Base-by-base conservation (phyloP, 2,113 vertebrate species). In the Erpornis zantholeuca region DNA sequence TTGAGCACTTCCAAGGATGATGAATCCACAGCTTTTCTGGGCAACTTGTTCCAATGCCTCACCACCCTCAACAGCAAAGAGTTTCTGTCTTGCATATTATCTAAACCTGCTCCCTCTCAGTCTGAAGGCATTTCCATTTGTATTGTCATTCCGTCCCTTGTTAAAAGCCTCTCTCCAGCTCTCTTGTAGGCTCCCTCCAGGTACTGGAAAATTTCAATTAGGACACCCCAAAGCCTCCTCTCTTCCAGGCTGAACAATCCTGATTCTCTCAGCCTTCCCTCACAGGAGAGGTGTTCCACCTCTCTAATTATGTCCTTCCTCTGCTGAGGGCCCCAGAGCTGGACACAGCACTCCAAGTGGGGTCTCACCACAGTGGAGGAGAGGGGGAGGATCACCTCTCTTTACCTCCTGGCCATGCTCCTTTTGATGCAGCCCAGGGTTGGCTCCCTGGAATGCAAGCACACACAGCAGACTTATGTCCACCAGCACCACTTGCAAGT, bases 401-500 rank as follows among this genome's bases (percentile, higher is more conserved):
- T 33, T 22, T 15, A 25, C 45, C 12, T 9, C 6, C 45, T 54
- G n/a, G 40, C 47, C n/a, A 13, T 0, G 4, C 29, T 61, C 29
- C 47, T 76, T 47, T 23, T 1, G 2, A 61, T 40, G n/a, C 54
- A 69, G 54, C 47, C 7, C 11, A 54, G n/a, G 9, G 21, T 0
- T 69, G 29, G 29, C 25, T 54, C 14, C 54, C 54, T 35, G 29
- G 21, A 21, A 31, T 54, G 21, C 29, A 82, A 19, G 15, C 4
- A 18, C 29, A 27, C 18, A 27, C 2, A 53, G 47, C 0, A 0
- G 3, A 47, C 14, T 14, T 29, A 19, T 1, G 3, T 9, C 25
- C 54, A 61, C 21, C 63, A 35, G 29, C 40, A 69, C 8, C 22
- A 12, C 3, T 50, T 63, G 47, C 38, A 79, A 85, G 27, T 47